Percentiles rank a stretch among this genome's conserved stretches.
Conservation (phyloP, 2,888 invertebrate genomes). For the Eristalis pertinax region DNA sequence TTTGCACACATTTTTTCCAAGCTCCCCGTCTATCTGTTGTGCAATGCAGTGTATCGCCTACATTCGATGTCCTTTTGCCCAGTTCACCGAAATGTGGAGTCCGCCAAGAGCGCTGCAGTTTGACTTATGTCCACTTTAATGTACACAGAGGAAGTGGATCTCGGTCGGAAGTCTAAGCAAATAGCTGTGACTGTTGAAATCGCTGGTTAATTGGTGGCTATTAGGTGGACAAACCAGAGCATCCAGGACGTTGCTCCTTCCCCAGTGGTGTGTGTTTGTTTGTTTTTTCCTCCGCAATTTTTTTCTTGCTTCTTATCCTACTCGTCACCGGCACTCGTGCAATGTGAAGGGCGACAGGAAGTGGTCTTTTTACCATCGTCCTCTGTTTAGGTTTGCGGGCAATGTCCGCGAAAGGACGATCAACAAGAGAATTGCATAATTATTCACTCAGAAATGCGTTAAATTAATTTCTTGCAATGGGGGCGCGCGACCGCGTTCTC, state of each 20-base stretch:
- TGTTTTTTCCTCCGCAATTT: too few species aligned
- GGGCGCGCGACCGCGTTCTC: neutral
- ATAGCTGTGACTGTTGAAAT: constrained; percentile 58
- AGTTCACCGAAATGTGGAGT: neutral
- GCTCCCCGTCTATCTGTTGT: neutral
- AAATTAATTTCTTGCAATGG: constrained; percentile 56
- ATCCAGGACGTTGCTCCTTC: constrained; percentile 57
- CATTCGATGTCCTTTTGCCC: constrained; percentile 31
- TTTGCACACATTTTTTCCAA: constrained; percentile 17
- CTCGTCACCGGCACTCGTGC: neutral
- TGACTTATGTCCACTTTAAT: constrained; percentile 36
- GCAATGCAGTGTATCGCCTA: too few species aligned
- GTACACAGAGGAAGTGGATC: constrained; percentile 26
- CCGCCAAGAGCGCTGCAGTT: constrained; percentile 27
- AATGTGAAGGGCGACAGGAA: neutral
- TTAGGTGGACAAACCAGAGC: constrained; percentile 58
- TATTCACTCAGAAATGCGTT: constrained; percentile 65
- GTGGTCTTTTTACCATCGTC: neutral
- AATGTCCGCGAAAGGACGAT: constrained; percentile 32
- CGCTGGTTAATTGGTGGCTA: constrained; percentile 61
- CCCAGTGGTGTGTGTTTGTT: constrained; percentile 31
- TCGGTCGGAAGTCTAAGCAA: constrained; percentile 47
- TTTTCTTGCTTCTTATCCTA: neutral
- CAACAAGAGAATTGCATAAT: constrained; percentile 61
- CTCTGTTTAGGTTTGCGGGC: constrained; percentile 14